These are phyloP conservation scores for Heliothis subflexa DNA, from an alignment of 1,140 invertebrate genomes.

Conservation along the genomic window DNA sequence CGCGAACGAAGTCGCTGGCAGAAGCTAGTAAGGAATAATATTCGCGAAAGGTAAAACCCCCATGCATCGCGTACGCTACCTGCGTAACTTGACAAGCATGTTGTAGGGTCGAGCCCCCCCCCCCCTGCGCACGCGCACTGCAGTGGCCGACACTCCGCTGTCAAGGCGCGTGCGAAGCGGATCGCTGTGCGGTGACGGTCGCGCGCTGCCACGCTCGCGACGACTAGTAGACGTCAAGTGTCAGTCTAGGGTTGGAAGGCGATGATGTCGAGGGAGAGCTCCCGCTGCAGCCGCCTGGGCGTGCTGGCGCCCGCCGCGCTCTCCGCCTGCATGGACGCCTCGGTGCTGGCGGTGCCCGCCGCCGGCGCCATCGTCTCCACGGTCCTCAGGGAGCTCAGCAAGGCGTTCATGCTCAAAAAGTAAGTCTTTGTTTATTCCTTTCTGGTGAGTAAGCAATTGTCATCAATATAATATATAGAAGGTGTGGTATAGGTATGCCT, in stretches of 20 bases:
- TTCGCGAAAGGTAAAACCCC: not conserved
- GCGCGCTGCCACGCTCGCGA: constrained; percentile 54
- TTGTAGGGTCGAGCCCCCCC: not conserved
- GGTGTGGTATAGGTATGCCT: too few relatives aligned
- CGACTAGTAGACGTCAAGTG: constrained; percentile 39
- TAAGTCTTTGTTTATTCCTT: constrained; percentile 58
- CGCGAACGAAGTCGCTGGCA: too few relatives aligned
- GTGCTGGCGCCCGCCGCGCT: constrained; percentile 79
- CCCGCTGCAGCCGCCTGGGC: constrained; percentile 72
- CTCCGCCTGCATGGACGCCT: constrained; percentile 82
- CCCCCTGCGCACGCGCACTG: constrained; percentile 9
- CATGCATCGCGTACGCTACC: not conserved
- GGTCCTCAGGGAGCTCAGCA: constrained; percentile 84
- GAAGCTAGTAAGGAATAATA: not conserved
- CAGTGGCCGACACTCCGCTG: constrained; percentile 63
- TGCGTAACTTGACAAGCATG: too few relatives aligned
- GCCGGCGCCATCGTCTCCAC: constrained; percentile 87
- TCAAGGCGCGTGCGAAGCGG: constrained; percentile 75
- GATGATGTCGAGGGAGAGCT: constrained; percentile 66
- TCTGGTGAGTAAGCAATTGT: too few relatives aligned
- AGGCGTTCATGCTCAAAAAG: constrained; percentile 84
- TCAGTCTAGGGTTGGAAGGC: constrained; percentile 21
- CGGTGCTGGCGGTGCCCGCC: constrained; percentile 86
- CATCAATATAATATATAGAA: too few relatives aligned
- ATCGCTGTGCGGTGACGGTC: constrained; percentile 76